Conservation (phyloP, 2,113 vertebrate species). For the Nothoprocta perdicaria region DNA sequence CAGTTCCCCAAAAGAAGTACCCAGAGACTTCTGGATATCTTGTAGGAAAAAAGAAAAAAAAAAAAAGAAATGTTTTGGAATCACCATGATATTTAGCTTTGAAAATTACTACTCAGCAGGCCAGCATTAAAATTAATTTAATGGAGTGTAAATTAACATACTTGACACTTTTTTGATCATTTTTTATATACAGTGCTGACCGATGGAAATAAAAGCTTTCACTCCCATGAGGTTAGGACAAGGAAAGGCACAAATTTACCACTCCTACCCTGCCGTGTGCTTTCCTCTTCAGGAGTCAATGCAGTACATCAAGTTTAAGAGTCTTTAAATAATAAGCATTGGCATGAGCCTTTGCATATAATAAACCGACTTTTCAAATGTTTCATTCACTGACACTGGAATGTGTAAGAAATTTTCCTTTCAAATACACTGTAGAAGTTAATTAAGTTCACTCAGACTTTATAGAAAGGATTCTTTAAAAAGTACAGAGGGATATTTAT, state of each 20-base stretch:
- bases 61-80: slow-evolving; percentile 42
- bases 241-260: slow-evolving; percentile 46
- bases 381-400: slow-evolving; percentile 62
- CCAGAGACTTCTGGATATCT: slow-evolving; percentile 42
- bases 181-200: slow-evolving; percentile 72
- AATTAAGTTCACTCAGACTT: slow-evolving; percentile 80
- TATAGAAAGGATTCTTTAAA: slow-evolving; percentile 66
- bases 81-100: slow-evolving; percentile 70
- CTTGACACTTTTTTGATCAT: slow-evolving; percentile 77
- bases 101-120: slow-evolving; percentile 77
- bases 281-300: slow-evolving; percentile 57
- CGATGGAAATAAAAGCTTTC: slow-evolving; percentile 56
- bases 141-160: slow-evolving; percentile 79
- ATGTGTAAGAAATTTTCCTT: slow-evolving; percentile 71
- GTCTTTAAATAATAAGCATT: slow-evolving; percentile 75
- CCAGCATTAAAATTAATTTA: slow-evolving; percentile 81
- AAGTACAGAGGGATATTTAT: slow-evolving; percentile 72
- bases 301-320: slow-evolving; percentile 68
- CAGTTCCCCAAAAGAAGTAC: background rate
- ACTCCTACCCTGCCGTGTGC: slow-evolving; percentile 18
- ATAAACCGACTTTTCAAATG: slow-evolving; percentile 70
- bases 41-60: slow-evolving; percentile 17
- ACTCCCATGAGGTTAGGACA: slow-evolving; percentile 10
- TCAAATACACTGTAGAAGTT: slow-evolving; percentile 76
- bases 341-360: slow-evolving; percentile 53